Evolutionary conservation across 1,140 invertebrate species (phyloP), one percentile per base, ranked within the genome.

Genomic region (Amphibalanus amphitrite): DNA sequence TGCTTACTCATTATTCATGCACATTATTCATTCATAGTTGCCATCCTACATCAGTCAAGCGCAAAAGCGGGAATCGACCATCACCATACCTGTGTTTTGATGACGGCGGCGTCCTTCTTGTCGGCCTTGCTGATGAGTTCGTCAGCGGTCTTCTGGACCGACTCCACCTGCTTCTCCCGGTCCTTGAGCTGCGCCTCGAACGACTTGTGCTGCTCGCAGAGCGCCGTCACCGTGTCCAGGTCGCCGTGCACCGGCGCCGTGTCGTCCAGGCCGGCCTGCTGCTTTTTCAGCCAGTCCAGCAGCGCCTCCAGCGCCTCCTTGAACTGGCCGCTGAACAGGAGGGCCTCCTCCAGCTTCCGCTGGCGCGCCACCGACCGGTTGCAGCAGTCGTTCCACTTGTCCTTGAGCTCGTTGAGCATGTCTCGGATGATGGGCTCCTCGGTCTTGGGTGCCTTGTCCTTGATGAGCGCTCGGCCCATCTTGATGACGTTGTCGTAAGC

Each of bases 271-370:
- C 86, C 85, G 75, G 91, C 87, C 76, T 96, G 92, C 10, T 89
- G 87, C 77, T 92, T 93, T 77, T 88, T 86, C 47, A 98, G 82
- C 95, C 95, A 98, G 72, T 97, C 94, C n/a, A 98, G 82, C 23
- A 98, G 82, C 30, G 94, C 95, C 68, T 92, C 89, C 77, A 97
- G 86, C 23, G 95, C 96, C 79, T 98, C 96, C 78, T 95, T 95
- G 79, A 95, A 97, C 79, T 97, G 95, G 17, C 95, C 95, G 69
- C 92, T 94, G 81, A 94, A 93, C 6, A 97, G 81, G 1, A 97
- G 80, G 23, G 94, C 93, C 79, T 98, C 95, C 79, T 97, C 95
- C 17, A 98, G 80, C 78, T 93, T 94, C 29, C 94, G 84, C 82
- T 98, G 95, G 77, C 84, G 86, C 75, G 98, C 93, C 38, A 98